Percentiles rank a stretch among this genome's conserved stretches.
These are phyloP conservation scores for Etia nguti DNA, from an alignment of 2,113 vertebrate species.

Conservation along the genomic window DNA sequence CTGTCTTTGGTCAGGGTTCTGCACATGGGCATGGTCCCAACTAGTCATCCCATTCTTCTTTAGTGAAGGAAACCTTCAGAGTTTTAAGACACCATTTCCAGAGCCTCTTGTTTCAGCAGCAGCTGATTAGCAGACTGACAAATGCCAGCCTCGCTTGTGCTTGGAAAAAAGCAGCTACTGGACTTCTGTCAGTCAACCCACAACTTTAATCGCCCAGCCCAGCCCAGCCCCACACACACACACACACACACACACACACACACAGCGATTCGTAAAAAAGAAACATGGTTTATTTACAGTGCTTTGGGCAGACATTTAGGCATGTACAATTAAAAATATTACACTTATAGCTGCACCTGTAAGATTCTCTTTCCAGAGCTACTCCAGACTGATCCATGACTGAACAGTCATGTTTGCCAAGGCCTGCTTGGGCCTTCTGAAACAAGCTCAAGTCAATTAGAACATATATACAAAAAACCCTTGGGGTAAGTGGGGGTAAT, in stretches of 20 bases:
- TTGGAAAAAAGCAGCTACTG: not conserved
- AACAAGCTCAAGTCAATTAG: not conserved
- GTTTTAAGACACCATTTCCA: fast-evolving
- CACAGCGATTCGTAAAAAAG: not conserved
- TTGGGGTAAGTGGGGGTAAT: not conserved
- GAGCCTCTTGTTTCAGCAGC: not conserved
- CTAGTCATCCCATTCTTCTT: fast-evolving
- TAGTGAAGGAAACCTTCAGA: not conserved
- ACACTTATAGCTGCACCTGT: constrained; percentile 1
- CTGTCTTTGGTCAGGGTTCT: fast-evolving
- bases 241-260: not conserved
- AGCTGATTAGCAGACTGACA: not conserved
- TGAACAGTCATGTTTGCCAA: not conserved
- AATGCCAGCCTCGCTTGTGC: not conserved
- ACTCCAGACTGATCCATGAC: not conserved
- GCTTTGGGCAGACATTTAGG: not conserved
- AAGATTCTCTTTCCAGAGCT: not conserved
- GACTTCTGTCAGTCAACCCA: not conserved
- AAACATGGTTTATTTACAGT: constrained; percentile 38
- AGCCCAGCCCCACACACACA: fast-evolving
- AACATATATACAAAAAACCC: not conserved
- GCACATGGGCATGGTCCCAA: fast-evolving
- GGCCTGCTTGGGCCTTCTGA: not conserved
- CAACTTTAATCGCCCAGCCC: not conserved
- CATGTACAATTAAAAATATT: constrained; percentile 48